These are phyloP conservation scores for Theropithecus gelada DNA, from an alignment of 2,113 vertebrate genomes.

Conservation along the genomic window DNA sequence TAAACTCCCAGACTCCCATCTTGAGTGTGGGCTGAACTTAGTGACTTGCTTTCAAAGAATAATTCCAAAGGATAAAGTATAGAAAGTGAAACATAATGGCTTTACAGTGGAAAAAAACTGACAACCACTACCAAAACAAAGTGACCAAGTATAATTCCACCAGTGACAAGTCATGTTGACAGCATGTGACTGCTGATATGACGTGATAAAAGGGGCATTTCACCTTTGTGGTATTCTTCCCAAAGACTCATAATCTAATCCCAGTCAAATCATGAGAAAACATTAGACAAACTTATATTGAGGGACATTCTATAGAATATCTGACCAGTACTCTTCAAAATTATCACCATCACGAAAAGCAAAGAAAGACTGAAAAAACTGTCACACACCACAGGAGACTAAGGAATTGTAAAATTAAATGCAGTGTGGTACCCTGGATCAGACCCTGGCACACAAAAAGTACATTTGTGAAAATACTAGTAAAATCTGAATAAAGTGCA, in stretches of 20 bases:
- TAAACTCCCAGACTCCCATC: too few relatives aligned
- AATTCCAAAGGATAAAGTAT: background rate
- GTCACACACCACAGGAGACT: background rate
- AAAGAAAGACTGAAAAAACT: background rate
- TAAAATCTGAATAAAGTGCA: background rate
- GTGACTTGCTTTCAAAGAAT: background rate
- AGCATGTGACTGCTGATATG: background rate
- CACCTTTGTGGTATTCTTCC: background rate
- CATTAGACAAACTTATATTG: background rate
- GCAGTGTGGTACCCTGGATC: background rate
- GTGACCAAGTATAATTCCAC: background rate
- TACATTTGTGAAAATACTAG: background rate
- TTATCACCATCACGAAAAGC: background rate
- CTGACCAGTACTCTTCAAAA: background rate
- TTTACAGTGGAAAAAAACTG: background rate
- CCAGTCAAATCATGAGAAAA: background rate
- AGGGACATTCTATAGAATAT: background rate
- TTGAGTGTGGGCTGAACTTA: background rate
- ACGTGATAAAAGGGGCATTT: background rate
- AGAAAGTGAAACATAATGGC: background rate
- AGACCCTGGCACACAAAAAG: background rate
- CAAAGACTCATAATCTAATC: background rate
- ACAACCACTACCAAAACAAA: background rate
- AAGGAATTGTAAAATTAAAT: background rate
- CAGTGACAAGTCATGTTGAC: background rate